phyloP scores from a whole-genome alignment of 2,113 vertebrate species.

The Nannobrachium achirus region DNA sequence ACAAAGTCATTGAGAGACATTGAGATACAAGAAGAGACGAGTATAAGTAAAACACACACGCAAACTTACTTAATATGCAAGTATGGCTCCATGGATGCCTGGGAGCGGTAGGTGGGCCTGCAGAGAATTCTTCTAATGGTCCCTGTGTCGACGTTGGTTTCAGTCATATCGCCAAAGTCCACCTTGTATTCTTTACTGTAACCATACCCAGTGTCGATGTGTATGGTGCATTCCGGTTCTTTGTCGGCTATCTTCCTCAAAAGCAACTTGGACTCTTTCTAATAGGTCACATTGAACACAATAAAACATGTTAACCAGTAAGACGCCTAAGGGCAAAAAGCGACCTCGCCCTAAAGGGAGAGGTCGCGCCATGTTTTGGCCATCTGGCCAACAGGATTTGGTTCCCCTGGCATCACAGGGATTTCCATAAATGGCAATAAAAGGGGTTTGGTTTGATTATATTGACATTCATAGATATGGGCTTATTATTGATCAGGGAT shows the following conservation, averaged over 20 bases:
- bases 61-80: slow-evolving; percentile 41
- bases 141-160: slow-evolving; percentile 48
- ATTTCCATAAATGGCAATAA: background rate
- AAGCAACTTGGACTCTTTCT: slow-evolving; percentile 40
- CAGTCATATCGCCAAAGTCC: slow-evolving; percentile 59
- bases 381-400: too few relatives aligned
- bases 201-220: too few relatives aligned
- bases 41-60: background rate
- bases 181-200: slow-evolving; percentile 36
- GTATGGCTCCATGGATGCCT: slow-evolving; percentile 36
- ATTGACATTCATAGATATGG: background rate
- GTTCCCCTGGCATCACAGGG: too few relatives aligned
- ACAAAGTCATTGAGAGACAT: too few relatives aligned
- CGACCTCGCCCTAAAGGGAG: background rate
- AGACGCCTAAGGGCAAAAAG: too few relatives aligned
- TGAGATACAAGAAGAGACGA: background rate
- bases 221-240: slow-evolving; percentile 28
- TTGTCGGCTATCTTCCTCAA: slow-evolving; percentile 23
- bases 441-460: background rate
- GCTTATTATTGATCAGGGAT: too few relatives aligned
- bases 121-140: slow-evolving; percentile 37
- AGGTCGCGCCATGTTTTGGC: background rate
- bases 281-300: background rate
- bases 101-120: slow-evolving; percentile 55
- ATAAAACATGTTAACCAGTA: background rate